Conservation (phyloP, 2,113 vertebrate genomes). For the Actinemys pallida region DNA sequence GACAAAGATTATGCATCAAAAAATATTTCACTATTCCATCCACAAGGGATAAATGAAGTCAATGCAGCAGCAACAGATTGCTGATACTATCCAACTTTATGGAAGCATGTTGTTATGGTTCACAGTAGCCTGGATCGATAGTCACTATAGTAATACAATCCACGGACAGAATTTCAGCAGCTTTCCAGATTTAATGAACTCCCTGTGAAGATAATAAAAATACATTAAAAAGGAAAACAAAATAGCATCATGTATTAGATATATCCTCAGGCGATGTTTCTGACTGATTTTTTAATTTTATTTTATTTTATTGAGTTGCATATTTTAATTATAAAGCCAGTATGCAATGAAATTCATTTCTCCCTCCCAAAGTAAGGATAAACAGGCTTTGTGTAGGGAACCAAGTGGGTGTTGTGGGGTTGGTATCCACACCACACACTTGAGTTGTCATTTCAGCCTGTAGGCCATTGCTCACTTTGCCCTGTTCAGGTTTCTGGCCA, state of each 20-base stretch:
- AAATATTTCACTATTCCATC: constrained; percentile 73
- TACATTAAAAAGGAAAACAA: constrained; percentile 69
- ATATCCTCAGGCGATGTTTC: constrained; percentile 56
- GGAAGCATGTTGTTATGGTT: constrained; percentile 74
- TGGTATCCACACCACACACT: not conserved
- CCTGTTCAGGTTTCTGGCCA: constrained; percentile 19
- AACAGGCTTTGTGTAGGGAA: constrained; percentile 61
- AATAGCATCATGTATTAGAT: constrained; percentile 72
- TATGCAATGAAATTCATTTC: constrained; percentile 66
- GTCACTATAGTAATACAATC: constrained; percentile 69
- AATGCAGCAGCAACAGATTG: constrained; percentile 77
- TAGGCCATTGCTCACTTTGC: constrained; percentile 13
- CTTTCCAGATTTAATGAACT: constrained; percentile 76
- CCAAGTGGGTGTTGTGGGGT: constrained; percentile 63
- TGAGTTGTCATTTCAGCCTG: constrained; percentile 36
- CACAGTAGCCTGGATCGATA: constrained; percentile 68
- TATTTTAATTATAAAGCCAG: constrained; percentile 76
- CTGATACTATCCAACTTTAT: constrained; percentile 67
- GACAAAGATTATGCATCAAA: constrained; percentile 75
- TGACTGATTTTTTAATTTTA: constrained; percentile 38
- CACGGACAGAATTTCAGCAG: constrained; percentile 62
- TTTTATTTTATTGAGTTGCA: constrained; percentile 55
- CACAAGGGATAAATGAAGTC: constrained; percentile 74
- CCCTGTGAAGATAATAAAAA: constrained; percentile 68
- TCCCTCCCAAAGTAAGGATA: constrained; percentile 59